Evolutionary conservation across 2,888 invertebrate species (phyloP), one percentile per base, ranked within the genome.

Genomic region (Sabatieria punctata): DNA sequence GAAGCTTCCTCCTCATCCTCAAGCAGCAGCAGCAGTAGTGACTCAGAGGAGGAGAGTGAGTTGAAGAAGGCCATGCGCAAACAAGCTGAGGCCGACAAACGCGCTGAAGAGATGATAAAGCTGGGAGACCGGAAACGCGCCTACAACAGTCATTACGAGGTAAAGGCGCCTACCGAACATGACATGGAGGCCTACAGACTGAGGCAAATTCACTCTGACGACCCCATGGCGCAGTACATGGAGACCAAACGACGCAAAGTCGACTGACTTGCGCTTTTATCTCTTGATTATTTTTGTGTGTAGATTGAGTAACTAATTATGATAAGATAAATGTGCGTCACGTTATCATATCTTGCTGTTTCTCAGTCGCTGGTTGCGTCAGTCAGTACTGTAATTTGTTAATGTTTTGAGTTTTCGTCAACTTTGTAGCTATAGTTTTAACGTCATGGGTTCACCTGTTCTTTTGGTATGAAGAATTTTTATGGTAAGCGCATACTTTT

Each of bases 101-200:
- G 25, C 13, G 54, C 56, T 50, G 60, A 58, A 45, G 59, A 61
- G 48, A 57, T 58, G 50, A 62, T 59, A 52, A 59, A 60, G 51
- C 66, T 80, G 54, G 86, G 89, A 65, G 95, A 95, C 60, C 74
- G 91, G 18, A 86, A 89, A 60, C 74, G 93, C 2, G 80, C 85
- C 0, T 97, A 89, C 68, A 91, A 95, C 68, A 86, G 85, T 60
- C 69, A 67, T 64, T 65, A 65, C 51, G 67, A 69, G 36, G 78
- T 78, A 0, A 81, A 81, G 57, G 81, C 78, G 50, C 88, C 86
- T 0, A 82, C 85, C 0, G 83, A 85, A 49, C 85, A 85, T 52
- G 88, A 95, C 66, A 75, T 91, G 64, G 93, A 95, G 66, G 88
- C 88, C 0, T 93, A 82, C 71, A 78, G 80, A 63, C 79, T 85